A percentile compares a stretch with the other conserved stretches of the same genome.
Conservation (phyloP, 2,113 vertebrate species). For the Melanostigma gelatinosum region DNA sequence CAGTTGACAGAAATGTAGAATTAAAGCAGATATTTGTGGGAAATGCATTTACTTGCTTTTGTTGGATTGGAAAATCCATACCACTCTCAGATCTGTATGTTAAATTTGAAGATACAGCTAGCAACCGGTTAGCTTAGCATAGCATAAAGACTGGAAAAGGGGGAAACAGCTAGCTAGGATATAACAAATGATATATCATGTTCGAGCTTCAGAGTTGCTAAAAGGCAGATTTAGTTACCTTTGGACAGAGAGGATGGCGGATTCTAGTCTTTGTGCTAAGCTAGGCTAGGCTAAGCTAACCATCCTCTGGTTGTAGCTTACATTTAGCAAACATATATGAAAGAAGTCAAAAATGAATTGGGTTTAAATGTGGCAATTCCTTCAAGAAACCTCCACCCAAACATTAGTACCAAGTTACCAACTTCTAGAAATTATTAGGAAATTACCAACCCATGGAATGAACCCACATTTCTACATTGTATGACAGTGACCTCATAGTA, state of each 20-base stretch:
- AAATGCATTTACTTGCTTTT: neutral
- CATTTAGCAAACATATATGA: neutral
- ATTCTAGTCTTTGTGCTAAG: neutral
- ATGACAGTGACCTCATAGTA: neutral
- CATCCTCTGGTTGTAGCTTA: neutral
- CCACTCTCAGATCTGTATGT: neutral
- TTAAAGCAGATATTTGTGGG: neutral
- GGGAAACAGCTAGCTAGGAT: neutral
- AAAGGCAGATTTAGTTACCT: neutral
- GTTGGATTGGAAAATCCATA: neutral
- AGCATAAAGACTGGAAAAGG: neutral
- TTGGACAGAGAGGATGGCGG: neutral
- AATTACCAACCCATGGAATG: conserved; percentile 33
- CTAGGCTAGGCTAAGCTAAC: neutral
- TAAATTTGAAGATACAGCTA: neutral
- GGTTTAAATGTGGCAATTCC: neutral
- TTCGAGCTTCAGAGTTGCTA: neutral
- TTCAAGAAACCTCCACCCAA: neutral
- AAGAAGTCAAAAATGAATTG: neutral
- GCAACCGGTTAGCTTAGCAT: neutral
- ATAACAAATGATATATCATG: neutral
- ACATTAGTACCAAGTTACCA: neutral
- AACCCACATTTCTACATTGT: conserved; percentile 1
- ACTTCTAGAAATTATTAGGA: conserved; percentile 14
- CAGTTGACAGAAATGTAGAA: neutral